Evolutionary conservation across 2,113 vertebrate genomes (phyloP).

Genomic region (Danio rerio): DNA sequence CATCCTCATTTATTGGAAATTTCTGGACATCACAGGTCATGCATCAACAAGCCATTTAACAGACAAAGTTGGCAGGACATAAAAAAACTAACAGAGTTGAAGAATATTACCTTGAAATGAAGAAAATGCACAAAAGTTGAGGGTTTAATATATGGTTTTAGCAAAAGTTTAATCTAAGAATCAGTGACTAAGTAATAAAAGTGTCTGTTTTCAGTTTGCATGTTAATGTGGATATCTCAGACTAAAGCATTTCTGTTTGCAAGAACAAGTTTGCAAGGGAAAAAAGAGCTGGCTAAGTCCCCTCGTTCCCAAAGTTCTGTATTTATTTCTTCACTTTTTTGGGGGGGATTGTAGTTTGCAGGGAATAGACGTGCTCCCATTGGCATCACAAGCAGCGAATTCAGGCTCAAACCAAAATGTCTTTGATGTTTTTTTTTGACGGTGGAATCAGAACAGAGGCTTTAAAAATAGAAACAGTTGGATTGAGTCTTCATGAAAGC

Average conservation of each 20-base stretch:
- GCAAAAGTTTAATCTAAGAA: slow-evolving; percentile 4
- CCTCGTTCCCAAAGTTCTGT: not conserved
- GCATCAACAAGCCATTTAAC: slow-evolving; percentile 34
- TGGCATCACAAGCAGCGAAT: slow-evolving; percentile 34
- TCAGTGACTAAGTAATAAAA: not conserved
- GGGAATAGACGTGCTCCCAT: slow-evolving; percentile 14
- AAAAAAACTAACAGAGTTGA: not conserved
- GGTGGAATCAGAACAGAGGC: slow-evolving; percentile 36
- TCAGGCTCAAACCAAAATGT: slow-evolving; percentile 38
- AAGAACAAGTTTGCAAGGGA: not conserved
- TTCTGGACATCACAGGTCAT: slow-evolving; percentile 31
- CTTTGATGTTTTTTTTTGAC: slow-evolving; percentile 39
- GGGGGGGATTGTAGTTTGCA: not conserved
- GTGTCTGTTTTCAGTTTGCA: not conserved
- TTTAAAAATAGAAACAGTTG: slow-evolving; percentile 43
- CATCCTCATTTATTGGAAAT: slow-evolving; percentile 55
- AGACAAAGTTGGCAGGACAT: too few relatives aligned
- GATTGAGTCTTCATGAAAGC: slow-evolving; percentile 20
- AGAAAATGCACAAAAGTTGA: slow-evolving; percentile 22
- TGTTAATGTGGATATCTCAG: not conserved
- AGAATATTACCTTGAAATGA: slow-evolving; percentile 21
- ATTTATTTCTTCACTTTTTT: not conserved
- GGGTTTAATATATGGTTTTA: not conserved
- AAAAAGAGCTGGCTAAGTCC: slow-evolving; percentile 11
- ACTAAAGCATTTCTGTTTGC: not conserved